Conservation (phyloP, 2,888 invertebrate genomes). For the Eilema sororculum region DNA sequence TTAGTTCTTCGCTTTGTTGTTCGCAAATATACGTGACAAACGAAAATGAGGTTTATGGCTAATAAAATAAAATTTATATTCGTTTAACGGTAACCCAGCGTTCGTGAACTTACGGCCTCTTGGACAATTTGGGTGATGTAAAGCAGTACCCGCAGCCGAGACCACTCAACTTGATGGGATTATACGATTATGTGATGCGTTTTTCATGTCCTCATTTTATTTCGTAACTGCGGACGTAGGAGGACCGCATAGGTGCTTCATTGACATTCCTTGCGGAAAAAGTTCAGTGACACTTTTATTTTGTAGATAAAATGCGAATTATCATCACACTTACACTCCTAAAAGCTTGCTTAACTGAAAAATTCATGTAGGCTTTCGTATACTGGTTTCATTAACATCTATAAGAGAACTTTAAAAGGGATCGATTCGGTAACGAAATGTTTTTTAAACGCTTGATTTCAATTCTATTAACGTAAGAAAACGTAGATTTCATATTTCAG, state of each 20-base stretch:
- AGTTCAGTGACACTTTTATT: constrained; percentile 37
- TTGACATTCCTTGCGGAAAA: constrained; percentile 53
- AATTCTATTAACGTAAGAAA: no score
- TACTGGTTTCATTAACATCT: no score
- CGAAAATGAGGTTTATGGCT: constrained; percentile 30
- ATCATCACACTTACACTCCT: neutral
- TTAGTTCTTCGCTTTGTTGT: constrained; percentile 12
- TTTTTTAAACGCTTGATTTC: no score
- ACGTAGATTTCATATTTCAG: no score
- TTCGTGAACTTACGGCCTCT: constrained; percentile 42
- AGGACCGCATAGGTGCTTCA: constrained; percentile 53
- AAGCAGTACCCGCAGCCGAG: constrained; percentile 56
- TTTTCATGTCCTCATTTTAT: constrained; percentile 75
- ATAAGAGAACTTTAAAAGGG: no score
- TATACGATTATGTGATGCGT: constrained; percentile 75
- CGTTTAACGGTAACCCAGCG: constrained; percentile 16
- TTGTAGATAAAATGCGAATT: neutral
- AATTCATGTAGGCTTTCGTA: neutral
- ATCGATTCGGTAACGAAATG: no score
- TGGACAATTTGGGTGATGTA: constrained; percentile 61
- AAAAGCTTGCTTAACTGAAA: neutral
- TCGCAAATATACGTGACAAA: neutral
- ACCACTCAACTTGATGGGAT: constrained; percentile 73
- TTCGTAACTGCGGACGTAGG: constrained; percentile 61
- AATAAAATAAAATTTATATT: constrained; percentile 28